Base-by-base conservation (phyloP, 2,888 invertebrate species). In the Horisme vitalbata region DNA sequence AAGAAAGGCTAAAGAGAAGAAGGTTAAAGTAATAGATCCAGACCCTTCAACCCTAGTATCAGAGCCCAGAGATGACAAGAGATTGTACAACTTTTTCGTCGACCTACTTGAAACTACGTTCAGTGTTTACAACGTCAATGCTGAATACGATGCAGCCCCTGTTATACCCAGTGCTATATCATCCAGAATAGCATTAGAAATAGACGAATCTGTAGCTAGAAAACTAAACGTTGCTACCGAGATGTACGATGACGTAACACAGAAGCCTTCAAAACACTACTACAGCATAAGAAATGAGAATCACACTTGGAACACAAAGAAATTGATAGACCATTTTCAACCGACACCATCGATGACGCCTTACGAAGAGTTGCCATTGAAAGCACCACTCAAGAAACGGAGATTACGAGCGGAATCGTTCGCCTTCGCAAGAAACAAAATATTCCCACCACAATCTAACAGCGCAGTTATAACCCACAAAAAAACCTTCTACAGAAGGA, bases 21-120 rank as follows among this genome's bases (percentile, higher is more conserved):
- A 55, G 24, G 28, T 45, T 0, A 63, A 54, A 28, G 36, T 60
- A 0, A 38, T 59, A 5, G 54, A 67, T 0, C 57, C 57, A 0
- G 70, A 73, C 4, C 65, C 71, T 0, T 27, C 39, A 0, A 75
- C 71, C 0, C 15, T 70, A 2, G 59, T 73, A 0, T 43, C 55
- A 27, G 11, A 11, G 9, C 11, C 55, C 0, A 65, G 52, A 43
- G 58, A 65, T 0, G 71, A 78, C 4, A 70, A 68, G 10, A 61
- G 65, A 6, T 27, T 84, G 0, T 83, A 80, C 33, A 77, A 79
- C 33, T 75, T 84, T 33, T 83, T 83, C 32, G 75, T 81, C 0
- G 79, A 86, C 57, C 35, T 84, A 5, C 31, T 84, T 2, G 73
- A 83, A 52, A 74, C 74, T 0, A 77, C 80, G 0, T 69, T 81